Conservation (phyloP, 2,113 vertebrate genomes). For the Elaphurus davidianus region DNA sequence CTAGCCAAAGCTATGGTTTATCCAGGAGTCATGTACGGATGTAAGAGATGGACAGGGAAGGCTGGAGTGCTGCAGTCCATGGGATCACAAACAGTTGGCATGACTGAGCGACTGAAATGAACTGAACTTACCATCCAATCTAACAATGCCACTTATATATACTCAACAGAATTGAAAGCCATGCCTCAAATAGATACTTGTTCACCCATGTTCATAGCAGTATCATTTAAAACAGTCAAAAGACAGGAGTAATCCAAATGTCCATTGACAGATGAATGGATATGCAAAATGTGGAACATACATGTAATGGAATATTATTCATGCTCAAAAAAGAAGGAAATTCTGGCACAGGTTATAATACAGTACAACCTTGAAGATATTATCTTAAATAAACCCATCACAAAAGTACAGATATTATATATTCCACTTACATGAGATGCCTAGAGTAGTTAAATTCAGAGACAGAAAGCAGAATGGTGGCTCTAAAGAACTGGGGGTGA, state of each 20-base stretch:
- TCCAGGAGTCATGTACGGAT: not conserved
- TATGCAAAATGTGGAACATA: not conserved
- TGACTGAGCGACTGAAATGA: not conserved
- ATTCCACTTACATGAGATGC: not conserved
- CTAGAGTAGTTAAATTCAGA: not conserved
- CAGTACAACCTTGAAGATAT: not conserved
- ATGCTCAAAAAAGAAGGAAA: not conserved
- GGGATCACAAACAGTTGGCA: not conserved
- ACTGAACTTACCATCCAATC: not conserved
- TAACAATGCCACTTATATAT: not conserved
- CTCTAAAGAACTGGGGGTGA: not conserved
- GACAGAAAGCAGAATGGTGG: not conserved
- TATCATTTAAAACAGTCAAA: not conserved
- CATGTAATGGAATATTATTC: not conserved
- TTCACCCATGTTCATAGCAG: not conserved
- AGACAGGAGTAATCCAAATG: not conserved
- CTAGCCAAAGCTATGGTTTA: not conserved
- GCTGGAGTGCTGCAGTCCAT: not conserved
- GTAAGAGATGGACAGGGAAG: not conserved
- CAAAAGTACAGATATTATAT: not conserved
- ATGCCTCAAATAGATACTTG: not conserved
- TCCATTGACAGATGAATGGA: not conserved
- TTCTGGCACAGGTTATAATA: not conserved
- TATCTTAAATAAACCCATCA: not conserved
- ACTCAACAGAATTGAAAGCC: not conserved